Evolutionary conservation across 2,888 invertebrate genomes (phyloP).

Genomic region (Gisinianus flammeolus): DNA sequence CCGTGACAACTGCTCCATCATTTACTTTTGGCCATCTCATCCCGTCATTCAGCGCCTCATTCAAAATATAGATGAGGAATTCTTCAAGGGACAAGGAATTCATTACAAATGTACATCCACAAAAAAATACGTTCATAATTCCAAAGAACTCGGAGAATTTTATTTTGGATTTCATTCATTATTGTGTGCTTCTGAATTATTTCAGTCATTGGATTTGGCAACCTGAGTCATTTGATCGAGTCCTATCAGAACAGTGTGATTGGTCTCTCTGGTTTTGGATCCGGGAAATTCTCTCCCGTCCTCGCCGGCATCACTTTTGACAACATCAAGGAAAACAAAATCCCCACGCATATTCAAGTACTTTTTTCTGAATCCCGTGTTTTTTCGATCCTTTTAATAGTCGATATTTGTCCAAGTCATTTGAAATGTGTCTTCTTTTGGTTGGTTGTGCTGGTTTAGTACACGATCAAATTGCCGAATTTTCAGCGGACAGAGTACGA

Average conservation of each 20-base stretch:
- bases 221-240: too few relatives aligned
- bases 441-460: too few relatives aligned
- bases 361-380: too few relatives aligned
- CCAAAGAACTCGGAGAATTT: too few relatives aligned
- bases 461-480: background rate
- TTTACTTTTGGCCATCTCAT: background rate
- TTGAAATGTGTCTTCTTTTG: too few relatives aligned
- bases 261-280: background rate
- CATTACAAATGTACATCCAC: background rate
- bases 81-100: background rate
- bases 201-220: too few relatives aligned
- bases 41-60: background rate
- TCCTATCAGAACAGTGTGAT: background rate
- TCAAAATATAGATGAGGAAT: background rate
- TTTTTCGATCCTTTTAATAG: too few relatives aligned
- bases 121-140: too few relatives aligned
- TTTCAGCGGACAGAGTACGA: background rate
- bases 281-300: background rate
- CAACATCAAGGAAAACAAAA: background rate
- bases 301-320: conserved; percentile 18
- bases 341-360: conserved; percentile 12
- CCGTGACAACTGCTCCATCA: background rate
- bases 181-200: too few relatives aligned
- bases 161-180: too few relatives aligned
- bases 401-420: too few relatives aligned